A percentile compares a stretch with the other conserved stretches of the same genome.
Conservation (phyloP, 2,888 invertebrate genomes). For the Chesias legatella region DNA sequence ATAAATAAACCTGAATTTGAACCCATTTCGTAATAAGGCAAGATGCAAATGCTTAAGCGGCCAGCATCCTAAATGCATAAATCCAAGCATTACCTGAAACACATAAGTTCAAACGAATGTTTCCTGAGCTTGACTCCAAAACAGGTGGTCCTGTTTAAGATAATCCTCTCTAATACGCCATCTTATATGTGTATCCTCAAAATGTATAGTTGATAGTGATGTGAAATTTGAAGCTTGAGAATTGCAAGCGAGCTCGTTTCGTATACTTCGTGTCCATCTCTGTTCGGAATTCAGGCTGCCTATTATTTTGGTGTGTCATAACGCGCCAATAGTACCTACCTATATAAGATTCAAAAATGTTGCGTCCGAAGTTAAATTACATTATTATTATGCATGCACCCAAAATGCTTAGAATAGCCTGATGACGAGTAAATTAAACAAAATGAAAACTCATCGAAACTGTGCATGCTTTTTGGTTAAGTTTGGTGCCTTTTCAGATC, state of each 20-base stretch:
- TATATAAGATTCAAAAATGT: too few relatives aligned
- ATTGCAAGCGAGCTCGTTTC: constrained; percentile 4
- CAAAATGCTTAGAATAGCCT: too few relatives aligned
- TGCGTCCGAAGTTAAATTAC: too few relatives aligned
- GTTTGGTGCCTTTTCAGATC: too few relatives aligned
- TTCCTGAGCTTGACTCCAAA: constrained; percentile 59
- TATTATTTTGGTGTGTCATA: too few relatives aligned
- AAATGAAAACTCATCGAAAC: too few relatives aligned
- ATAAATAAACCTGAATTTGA: too few relatives aligned
- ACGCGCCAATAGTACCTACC: too few relatives aligned
- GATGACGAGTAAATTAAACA: too few relatives aligned
- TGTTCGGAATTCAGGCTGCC: not conserved
- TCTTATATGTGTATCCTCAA: constrained; percentile 47
- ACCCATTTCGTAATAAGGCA: not conserved
- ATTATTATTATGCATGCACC: too few relatives aligned
- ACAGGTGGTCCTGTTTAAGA: constrained; percentile 73
- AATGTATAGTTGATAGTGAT: constrained; percentile 19
- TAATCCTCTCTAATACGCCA: constrained; percentile 65
- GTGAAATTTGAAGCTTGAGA: constrained; percentile 42
- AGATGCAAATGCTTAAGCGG: constrained; percentile 6
- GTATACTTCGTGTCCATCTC: not conserved
- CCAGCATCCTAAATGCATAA: constrained; percentile 33
- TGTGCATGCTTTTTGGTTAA: too few relatives aligned
- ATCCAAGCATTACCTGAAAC: constrained; percentile 26
- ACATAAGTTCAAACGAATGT: constrained; percentile 51